Conservation (phyloP, 1,140 invertebrate species). For the Lordiphosa mommai region DNA sequence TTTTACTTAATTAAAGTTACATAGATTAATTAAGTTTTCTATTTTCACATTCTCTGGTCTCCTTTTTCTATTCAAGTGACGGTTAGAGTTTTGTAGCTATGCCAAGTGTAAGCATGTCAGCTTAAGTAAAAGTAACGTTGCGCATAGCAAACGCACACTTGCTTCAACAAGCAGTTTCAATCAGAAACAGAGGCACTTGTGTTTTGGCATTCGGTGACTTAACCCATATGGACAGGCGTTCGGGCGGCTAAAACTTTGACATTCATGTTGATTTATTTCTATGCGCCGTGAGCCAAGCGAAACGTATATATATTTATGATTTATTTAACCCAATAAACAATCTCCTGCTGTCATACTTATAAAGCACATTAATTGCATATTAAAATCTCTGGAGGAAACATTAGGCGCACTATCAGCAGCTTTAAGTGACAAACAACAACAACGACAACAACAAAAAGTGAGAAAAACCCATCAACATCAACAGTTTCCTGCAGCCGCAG, state of each 20-base stretch:
- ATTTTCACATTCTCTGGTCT: too few species aligned
- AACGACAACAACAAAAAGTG: not conserved
- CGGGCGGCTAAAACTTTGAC: constrained; percentile 12
- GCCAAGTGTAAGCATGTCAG: too few species aligned
- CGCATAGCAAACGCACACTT: too few species aligned
- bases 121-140: too few species aligned
- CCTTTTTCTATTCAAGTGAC: too few species aligned
- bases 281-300: constrained; percentile 12
- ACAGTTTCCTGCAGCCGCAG: constrained; percentile 32
- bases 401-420: constrained; percentile 32
- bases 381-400: constrained; percentile 57
- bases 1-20: too few species aligned
- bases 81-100: too few species aligned
- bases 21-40: too few species aligned
- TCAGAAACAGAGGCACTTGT: constrained; percentile 22
- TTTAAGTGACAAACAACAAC: not conserved
- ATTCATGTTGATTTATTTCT: constrained; percentile 58
- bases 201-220: not conserved
- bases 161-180: constrained; percentile 23
- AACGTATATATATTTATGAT: constrained; percentile 41
- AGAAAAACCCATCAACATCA: constrained; percentile 17
- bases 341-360: constrained; percentile 2
- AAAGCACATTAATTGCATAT: constrained; percentile 62
- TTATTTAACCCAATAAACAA: constrained; percentile 35
- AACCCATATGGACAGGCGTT: constrained; percentile 10